Conservation (phyloP, 1,140 invertebrate species). For the Cotesia vestalis region DNA sequence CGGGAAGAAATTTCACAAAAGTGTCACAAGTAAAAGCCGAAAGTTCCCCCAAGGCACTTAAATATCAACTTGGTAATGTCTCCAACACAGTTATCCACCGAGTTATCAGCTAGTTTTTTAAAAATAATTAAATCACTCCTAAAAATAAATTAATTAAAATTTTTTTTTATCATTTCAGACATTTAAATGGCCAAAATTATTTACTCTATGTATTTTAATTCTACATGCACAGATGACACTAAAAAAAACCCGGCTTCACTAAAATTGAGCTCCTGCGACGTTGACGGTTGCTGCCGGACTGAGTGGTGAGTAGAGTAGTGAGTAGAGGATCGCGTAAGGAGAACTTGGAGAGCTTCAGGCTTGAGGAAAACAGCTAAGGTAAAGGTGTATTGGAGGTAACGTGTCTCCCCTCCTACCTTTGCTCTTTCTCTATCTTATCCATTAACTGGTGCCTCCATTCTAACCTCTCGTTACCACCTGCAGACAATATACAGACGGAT, state of each 20-base stretch:
- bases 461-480: constrained; percentile 13
- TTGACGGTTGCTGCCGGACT: constrained; percentile 53
- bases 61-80: neutral
- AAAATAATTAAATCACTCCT: no score
- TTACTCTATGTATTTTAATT: no score
- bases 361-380: constrained; percentile 23
- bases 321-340: constrained; percentile 10
- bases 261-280: constrained; percentile 30
- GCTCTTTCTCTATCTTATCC: constrained; percentile 4
- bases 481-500: neutral
- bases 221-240: neutral
- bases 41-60: neutral
- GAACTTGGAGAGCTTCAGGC: constrained; percentile 27
- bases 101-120: neutral
- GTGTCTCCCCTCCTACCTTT: constrained; percentile 23
- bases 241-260: constrained; percentile 19
- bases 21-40: no score
- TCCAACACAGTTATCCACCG: constrained; percentile 15
- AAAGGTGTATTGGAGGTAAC: neutral
- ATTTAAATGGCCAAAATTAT: no score
- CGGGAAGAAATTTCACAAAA: no score
- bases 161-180: no score
- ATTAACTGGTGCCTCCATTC: neutral
- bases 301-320: constrained; percentile 31
- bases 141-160: no score